Percentiles rank a stretch among this genome's conserved stretches.
Evolutionary conservation across 2,888 invertebrate species (phyloP).

Genomic region (Trachelus troglodyta): DNA sequence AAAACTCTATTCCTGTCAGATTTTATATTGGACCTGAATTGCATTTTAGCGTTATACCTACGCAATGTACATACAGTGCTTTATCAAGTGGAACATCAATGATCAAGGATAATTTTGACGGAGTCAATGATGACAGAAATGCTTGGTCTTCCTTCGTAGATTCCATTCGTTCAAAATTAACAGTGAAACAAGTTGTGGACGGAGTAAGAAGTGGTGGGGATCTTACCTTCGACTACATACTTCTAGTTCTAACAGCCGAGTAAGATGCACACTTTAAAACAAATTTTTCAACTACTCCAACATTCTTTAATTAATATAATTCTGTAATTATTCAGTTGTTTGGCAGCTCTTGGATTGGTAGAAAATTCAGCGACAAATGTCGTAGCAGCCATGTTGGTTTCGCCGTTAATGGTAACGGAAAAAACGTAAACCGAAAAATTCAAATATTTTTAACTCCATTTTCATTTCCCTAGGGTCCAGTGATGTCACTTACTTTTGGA

Average conservation of each 20-base stretch:
- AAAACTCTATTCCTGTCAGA: background rate
- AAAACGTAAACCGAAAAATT: background rate
- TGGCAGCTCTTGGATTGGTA: slow-evolving; percentile 84
- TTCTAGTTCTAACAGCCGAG: slow-evolving; percentile 85
- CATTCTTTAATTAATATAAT: background rate
- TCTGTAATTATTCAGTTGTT: slow-evolving; percentile 70
- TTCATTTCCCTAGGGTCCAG: slow-evolving; percentile 73
- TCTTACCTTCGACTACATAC: slow-evolving; percentile 84
- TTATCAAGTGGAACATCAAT: slow-evolving; percentile 33
- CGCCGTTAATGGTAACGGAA: slow-evolving; percentile 73
- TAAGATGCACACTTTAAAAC: slow-evolving; percentile 65
- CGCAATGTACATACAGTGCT: slow-evolving; percentile 59
- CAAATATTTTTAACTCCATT: background rate
- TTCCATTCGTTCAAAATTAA: slow-evolving; percentile 82
- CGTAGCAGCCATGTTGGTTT: slow-evolving; percentile 81
- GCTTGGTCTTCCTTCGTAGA: slow-evolving; percentile 80
- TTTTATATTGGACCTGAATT: background rate
- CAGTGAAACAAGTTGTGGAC: slow-evolving; percentile 86
- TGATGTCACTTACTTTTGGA: slow-evolving; percentile 89
- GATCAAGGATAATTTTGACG: slow-evolving; percentile 18
- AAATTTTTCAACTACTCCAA: background rate
- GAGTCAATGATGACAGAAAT: slow-evolving; percentile 69
- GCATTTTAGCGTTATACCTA: slow-evolving; percentile 55
- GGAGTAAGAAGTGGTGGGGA: slow-evolving; percentile 82
- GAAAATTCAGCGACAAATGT: slow-evolving; percentile 88